phyloP scores from a whole-genome alignment of 1,140 invertebrate species.

The Kradibia gibbosae region DNA sequence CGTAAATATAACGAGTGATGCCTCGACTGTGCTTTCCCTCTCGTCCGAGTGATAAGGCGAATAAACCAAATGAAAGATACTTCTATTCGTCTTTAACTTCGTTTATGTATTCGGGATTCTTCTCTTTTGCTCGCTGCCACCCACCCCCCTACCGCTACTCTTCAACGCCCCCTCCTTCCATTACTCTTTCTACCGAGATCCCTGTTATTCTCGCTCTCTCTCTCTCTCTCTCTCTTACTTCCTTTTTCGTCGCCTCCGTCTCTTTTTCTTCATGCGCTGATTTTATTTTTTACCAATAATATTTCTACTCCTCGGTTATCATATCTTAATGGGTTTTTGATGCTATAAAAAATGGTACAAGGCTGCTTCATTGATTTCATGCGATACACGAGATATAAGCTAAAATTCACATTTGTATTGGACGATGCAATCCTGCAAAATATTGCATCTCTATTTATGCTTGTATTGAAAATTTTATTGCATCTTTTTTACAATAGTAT shows the following conservation, averaged over 20 bases:
- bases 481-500: neutral
- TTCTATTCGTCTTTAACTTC: neutral
- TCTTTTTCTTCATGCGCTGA: neutral
- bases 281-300: neutral
- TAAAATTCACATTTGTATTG: neutral
- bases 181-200: neutral
- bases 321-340: slow-evolving; percentile 16
- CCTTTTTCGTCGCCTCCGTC: neutral
- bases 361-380: neutral
- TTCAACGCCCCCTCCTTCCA: no score
- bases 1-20: slow-evolving; percentile 15
- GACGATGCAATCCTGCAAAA: neutral
- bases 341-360: slow-evolving; percentile 8
- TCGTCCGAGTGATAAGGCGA: neutral
- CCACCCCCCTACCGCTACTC: no score
- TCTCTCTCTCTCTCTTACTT: slow-evolving; percentile 14
- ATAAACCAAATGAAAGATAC: slow-evolving; percentile 39
- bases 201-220: neutral
- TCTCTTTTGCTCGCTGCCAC: no score
- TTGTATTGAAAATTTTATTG: neutral
- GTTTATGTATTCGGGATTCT: neutral
- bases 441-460: neutral
- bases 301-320: neutral
- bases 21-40: neutral
- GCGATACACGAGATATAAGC: neutral